Evolutionary conservation across 2,797 vertebrate species (phyloP).

Genomic region (Spinus pinus): DNA sequence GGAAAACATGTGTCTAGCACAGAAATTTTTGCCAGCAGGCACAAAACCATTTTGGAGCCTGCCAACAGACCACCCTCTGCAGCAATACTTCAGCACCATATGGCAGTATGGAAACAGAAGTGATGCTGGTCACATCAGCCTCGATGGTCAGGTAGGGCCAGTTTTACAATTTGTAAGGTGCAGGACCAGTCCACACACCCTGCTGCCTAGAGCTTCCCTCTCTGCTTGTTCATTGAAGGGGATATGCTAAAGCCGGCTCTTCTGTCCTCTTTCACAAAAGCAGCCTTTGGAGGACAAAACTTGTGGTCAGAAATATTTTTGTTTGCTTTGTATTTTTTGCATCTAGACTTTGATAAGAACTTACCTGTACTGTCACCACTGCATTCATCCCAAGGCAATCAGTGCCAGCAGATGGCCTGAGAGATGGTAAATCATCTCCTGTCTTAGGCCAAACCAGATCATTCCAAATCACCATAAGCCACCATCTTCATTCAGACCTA

Average conservation of each 20-base stretch:
- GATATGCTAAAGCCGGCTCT: neutral
- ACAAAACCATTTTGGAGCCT: neutral
- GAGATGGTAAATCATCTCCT: neutral
- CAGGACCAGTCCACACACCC: neutral
- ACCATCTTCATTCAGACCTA: neutral
- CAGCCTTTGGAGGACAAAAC: neutral
- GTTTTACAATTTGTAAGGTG: neutral
- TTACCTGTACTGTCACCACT: neutral
- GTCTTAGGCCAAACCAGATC: neutral
- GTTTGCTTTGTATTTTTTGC: neutral
- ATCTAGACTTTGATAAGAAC: neutral
- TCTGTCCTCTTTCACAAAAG: neutral
- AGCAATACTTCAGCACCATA: neutral
- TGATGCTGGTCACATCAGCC: neutral
- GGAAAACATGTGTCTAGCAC: slow-evolving; percentile 6
- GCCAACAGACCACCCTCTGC: neutral
- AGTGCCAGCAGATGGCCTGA: neutral
- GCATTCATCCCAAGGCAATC: neutral
- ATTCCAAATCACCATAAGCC: neutral
- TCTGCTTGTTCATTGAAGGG: neutral
- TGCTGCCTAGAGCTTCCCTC: neutral
- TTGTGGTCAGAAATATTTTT: neutral
- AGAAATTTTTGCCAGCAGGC: slow-evolving; percentile 18
- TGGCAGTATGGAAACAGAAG: neutral
- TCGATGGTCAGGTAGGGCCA: neutral